Percentiles rank a stretch among this genome's conserved stretches.
These are phyloP conservation scores for Musca domestica DNA, from an alignment of 1,140 invertebrate genomes.

Conservation along the genomic window DNA sequence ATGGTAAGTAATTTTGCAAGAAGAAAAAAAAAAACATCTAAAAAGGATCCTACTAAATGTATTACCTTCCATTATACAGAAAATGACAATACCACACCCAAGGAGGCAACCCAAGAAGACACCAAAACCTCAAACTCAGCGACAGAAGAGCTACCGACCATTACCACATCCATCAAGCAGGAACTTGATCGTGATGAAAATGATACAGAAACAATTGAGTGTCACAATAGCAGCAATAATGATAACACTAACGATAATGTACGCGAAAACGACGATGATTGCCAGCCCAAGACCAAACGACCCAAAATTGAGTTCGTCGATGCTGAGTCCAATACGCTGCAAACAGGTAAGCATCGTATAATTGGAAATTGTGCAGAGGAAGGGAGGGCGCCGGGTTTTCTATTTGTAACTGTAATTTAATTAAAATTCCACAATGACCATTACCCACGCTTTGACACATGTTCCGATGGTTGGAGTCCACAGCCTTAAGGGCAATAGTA, in stretches of 20 bases:
- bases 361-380: neutral
- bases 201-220: constrained; percentile 11
- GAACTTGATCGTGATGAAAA: constrained; percentile 55
- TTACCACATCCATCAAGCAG: constrained; percentile 64
- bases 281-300: constrained; percentile 62
- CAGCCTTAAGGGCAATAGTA: no score
- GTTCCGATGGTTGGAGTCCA: no score
- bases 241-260: constrained; percentile 59
- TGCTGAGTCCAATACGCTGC: constrained; percentile 83
- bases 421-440: constrained; percentile 17
- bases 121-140: constrained; percentile 26
- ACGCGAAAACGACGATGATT: constrained; percentile 32
- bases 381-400: neutral
- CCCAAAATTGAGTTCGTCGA: constrained; percentile 77
- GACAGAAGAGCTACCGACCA: constrained; percentile 28
- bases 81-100: constrained; percentile 53
- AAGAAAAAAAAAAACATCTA: neutral
- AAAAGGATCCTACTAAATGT: no score
- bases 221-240: constrained; percentile 54
- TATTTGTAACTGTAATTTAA: constrained; percentile 6
- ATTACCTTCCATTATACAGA: constrained; percentile 30
- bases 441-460: neutral
- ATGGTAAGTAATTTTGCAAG: constrained; percentile 52
- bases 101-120: constrained; percentile 33
- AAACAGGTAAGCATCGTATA: constrained; percentile 71